Evolutionary conservation across 2,888 invertebrate genomes (phyloP).

Genomic region (Microplitis deprimator): DNA sequence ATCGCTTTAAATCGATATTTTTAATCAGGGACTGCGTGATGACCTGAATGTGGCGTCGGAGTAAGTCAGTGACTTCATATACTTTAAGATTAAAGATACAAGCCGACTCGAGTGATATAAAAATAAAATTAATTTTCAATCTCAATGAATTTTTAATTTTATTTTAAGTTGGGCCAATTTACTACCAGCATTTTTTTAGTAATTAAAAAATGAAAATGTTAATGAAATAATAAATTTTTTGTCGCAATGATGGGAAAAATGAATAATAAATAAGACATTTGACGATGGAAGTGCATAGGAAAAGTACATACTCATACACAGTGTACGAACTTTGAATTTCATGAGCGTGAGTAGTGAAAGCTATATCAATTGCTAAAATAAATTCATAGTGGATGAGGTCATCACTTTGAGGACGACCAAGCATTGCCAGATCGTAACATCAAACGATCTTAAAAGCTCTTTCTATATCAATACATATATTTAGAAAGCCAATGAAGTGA

Average conservation of each 20-base stretch:
- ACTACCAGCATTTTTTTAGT: neutral
- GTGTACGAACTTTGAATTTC: slow-evolving; percentile 68
- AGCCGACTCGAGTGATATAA: neutral
- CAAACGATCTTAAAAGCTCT: slow-evolving; percentile 24
- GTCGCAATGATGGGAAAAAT: slow-evolving; percentile 60
- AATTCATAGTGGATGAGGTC: slow-evolving; percentile 47
- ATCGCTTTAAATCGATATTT: no score
- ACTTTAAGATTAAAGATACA: neutral
- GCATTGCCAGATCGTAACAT: slow-evolving; percentile 23
- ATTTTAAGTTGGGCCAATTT: no score
- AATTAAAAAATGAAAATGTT: slow-evolving; percentile 18
- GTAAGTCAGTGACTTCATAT: neutral
- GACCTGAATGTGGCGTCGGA: neutral
- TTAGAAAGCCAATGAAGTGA: neutral
- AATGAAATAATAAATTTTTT: slow-evolving; percentile 44
- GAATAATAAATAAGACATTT: slow-evolving; percentile 67
- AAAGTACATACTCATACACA: slow-evolving; percentile 49
- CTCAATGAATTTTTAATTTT: neutral
- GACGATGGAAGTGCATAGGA: slow-evolving; percentile 40
- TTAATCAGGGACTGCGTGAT: neutral
- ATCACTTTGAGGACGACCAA: slow-evolving; percentile 20
- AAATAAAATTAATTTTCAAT: neutral
- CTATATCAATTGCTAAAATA: slow-evolving; percentile 47
- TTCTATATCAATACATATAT: neutral
- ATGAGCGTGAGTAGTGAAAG: slow-evolving; percentile 62